Base-by-base conservation (phyloP, 1,140 invertebrate genomes). In the Berghia stephanieae region DNA sequence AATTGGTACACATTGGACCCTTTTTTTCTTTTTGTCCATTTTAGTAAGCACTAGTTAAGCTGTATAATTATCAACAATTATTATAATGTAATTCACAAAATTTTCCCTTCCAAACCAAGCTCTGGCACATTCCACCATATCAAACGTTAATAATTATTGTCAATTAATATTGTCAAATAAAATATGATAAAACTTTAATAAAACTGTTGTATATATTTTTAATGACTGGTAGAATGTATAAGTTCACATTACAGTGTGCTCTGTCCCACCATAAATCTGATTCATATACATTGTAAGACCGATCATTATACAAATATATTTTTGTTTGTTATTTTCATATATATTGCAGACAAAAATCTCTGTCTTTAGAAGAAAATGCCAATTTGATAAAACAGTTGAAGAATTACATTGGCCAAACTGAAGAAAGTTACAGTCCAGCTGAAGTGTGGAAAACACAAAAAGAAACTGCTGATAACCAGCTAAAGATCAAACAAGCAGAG, bases 381-480 rank as follows among this genome's bases (percentile, higher is more conserved):
- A 74, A 80, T 38, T 79, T 86, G 68, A 76, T 86, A 24, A 24
- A 13, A 27, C 77, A 84, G 69, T 63, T 87, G 42, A 86, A 87
- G 68, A 83, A 70, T 36, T 87, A 87, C 67, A 83, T 87, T 43
- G 83, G 83, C 27, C 80, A 86, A 49, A 73, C 80, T 34, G 84
- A 87, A 52, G 74, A 80, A 18, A 57, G 79, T 5, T 81, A 84
- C 4, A 80, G 80, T 49, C 81, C 86, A 46, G 75, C 68, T 10
- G 82, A 84, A 77, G 72, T 83, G n/a, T 82, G 81, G 80, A 84
- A 78, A 42, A 83, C 82, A 67, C 84, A 87, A 42, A 86, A 81
- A 34, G 82, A 85, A 44, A 81, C 80, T 3, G 57, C 85, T 46
- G 67, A 80, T 55, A 83, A 81, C 67, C 83, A 82, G 79, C 49